Evolutionary conservation across 2,113 vertebrate species (phyloP).

Genomic region (Beaufortia kweichowensis): DNA sequence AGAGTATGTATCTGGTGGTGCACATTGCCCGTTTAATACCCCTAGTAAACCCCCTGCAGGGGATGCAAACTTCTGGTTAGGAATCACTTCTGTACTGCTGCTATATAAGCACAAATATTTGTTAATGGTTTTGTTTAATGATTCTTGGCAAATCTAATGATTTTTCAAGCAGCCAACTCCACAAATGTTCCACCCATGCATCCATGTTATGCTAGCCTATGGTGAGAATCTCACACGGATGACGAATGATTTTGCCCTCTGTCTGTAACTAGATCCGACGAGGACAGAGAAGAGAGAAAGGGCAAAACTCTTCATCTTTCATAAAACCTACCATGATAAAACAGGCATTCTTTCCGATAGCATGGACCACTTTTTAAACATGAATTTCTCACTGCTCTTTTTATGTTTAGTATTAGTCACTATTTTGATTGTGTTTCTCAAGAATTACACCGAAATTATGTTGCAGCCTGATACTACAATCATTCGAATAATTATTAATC

Average conservation of each 20-base stretch:
- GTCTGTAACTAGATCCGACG: conserved; percentile 50
- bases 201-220: conserved; percentile 24
- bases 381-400: conserved; percentile 43
- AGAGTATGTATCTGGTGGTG: no score
- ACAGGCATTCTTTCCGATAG: conserved; percentile 47
- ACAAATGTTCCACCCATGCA: conserved; percentile 30
- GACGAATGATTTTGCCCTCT: conserved; percentile 50
- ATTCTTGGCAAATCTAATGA: not conserved
- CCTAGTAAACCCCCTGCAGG: no score
- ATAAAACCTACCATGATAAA: conserved; percentile 43
- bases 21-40: no score
- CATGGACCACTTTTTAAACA: conserved; percentile 32
- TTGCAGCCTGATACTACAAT: no score
- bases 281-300: conserved; percentile 49
- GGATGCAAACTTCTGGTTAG: no score
- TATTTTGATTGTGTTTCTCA: not conserved
- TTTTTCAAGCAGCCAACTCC: not conserved
- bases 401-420: conserved; percentile 34
- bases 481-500: no score
- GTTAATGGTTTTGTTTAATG: not conserved
- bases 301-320: not conserved
- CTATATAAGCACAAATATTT: not conserved
- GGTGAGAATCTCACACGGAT: conserved; percentile 52
- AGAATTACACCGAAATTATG: not conserved
- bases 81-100: no score